Evolutionary conservation across 2,888 invertebrate species (phyloP), one percentile per base, ranked within the genome.

Genomic region (Ischnura elegans): DNA sequence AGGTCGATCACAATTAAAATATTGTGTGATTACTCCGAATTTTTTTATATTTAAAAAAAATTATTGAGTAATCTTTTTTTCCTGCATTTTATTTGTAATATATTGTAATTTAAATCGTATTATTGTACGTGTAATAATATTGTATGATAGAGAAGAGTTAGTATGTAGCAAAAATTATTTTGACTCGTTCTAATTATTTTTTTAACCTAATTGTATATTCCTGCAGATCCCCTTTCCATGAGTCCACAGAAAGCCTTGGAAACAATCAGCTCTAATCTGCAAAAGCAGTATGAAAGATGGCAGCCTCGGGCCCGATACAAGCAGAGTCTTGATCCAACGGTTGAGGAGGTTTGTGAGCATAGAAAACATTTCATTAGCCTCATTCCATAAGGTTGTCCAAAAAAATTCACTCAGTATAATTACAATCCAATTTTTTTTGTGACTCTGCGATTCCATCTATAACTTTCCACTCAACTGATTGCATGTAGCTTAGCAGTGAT

Each of bases 221-320:
- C 94, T 95, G 21, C 95, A 98, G 98, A 98, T 96, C 99, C 99
- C 0, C 96, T 98, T 93, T 97, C 98, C 0, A 97, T 98, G 96
- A 98, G 98, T 93, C 98, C 99, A 16, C 97, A 97, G 94, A 99
- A 99, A 96, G 99, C 99, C 0, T 96, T 99, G 95, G 99, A 99
- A 96, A 97, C 97, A 93, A 99, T 99, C 94, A 99, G 99, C 0
- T 97, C 97, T 87, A 98, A 98, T 95, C 97, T 99, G 94, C 99
- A 99, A 96, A 97, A 98, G 95, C 99, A 99, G 95, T 99, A 99
- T 95, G 99, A 99, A 96, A 97, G 99, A 94, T 99, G 99, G 99
- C 99, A 99, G 96, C 99, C 99, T 13, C 97, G 99, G 90, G 99
- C 99, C 0, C 97, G 99, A 10, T 99, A 99, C 96, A 99, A 99